Evolutionary conservation across 2,888 invertebrate species (phyloP).

Genomic region (Therioaphis trifolii): DNA sequence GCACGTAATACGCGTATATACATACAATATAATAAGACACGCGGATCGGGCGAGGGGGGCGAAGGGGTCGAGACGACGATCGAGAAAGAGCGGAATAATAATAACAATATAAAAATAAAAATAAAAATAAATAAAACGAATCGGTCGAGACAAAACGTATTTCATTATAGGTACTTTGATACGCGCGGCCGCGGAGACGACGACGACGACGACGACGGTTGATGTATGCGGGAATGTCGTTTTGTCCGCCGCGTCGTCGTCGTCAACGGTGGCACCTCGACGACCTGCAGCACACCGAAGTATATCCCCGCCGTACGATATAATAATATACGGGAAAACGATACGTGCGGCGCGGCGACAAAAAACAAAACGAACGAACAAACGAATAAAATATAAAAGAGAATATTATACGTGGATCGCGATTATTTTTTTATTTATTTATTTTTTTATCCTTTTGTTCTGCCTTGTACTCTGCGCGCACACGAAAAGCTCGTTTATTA

Average conservation of each 20-base stretch:
- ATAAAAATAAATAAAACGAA: background rate
- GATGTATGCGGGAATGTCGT: slow-evolving; percentile 56
- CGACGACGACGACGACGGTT: too few relatives aligned
- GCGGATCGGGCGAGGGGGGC: background rate
- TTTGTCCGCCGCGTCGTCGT: slow-evolving; percentile 7
- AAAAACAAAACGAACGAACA: background rate
- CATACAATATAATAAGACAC: too few relatives aligned
- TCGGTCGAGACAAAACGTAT: slow-evolving; percentile 4
- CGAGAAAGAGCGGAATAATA: too few relatives aligned
- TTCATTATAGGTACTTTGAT: background rate
- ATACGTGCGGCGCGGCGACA: background rate
- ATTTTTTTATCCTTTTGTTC: too few relatives aligned
- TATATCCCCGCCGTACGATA: too few relatives aligned
- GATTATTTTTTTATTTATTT: too few relatives aligned
- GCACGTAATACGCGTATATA: too few relatives aligned
- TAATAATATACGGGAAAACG: background rate
- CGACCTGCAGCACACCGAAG: background rate
- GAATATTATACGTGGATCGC: too few relatives aligned
- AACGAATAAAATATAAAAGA: background rate
- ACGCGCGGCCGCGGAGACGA: background rate
- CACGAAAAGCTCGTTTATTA: background rate
- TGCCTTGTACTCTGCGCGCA: background rate
- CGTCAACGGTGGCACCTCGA: slow-evolving; percentile 2
- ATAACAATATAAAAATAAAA: too few relatives aligned
- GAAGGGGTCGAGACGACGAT: background rate